Base-by-base conservation (phyloP, 2,113 vertebrate species). In the Mormyrus iriodes region DNA sequence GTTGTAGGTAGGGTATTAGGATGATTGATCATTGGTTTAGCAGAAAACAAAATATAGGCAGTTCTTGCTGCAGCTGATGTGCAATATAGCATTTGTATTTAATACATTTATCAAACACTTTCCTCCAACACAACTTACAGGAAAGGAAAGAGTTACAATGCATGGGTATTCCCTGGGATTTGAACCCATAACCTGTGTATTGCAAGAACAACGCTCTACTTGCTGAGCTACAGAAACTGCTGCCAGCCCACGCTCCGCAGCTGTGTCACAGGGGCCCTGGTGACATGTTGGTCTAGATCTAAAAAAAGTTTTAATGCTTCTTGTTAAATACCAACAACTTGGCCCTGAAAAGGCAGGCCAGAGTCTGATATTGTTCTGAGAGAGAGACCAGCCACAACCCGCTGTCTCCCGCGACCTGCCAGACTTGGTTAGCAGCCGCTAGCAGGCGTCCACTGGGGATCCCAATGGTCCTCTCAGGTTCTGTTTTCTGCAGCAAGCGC, bases 261-360 rank as follows among this genome's bases (percentile, higher is more conserved):
- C 52, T 44, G 42, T 65, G 87, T 73, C 46, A 27, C 69, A 51
- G 31, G 88, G 46, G 69, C 58, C 46, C 44, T n/a, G 0, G 44
- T 21, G 88, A 88, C 44, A 88, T 21, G n/a, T 31, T 88, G n/a
- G 27, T 52, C n/a, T 51, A 88, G 61, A 79, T 76, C 61, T 79
- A 88, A 88, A 88, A 51, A 51, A 51, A 73, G 88, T 35, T 44
- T 79, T 46, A 76, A 48, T n/a, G 69, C 27, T 76, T 31, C 44
- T 21, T 52, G 48, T 79, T 79, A 88, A 88, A 88, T 52, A 73
- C 61, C 53, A 58, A 21, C 39, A 88, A n/a, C 42, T 39, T 84
- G 39, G 42, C 87, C 58, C 51, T 4, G 58, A 48, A 39, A 73
- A n/a, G 12, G 58, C 87, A 84, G 44, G 19, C 53, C 53, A 10